Percentiles rank a stretch among this genome's conserved stretches.
phyloP scores from a whole-genome alignment of 2,797 vertebrate genomes.

The Halcyon smyrnensis region DNA sequence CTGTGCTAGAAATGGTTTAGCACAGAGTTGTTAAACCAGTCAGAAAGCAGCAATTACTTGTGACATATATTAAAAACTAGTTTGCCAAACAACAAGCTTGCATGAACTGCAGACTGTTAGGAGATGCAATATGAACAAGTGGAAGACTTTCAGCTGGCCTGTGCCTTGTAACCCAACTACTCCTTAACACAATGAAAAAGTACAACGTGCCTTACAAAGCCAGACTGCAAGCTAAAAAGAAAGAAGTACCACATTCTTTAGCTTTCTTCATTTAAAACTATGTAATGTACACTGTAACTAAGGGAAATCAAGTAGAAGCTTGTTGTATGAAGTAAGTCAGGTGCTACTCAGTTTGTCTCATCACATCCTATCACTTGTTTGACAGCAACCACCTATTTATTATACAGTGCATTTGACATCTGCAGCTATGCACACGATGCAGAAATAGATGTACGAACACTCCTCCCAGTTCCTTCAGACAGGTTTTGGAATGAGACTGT shows the following conservation, averaged over 20 bases:
- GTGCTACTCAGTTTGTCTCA: not conserved
- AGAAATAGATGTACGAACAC: not conserved
- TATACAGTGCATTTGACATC: not conserved
- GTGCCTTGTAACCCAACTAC: not conserved
- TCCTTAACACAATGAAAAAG: not conserved
- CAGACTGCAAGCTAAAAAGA: not conserved
- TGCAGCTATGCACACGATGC: not conserved
- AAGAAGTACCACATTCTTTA: not conserved
- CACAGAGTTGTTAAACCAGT: not conserved
- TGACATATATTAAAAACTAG: not conserved
- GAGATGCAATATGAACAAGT: not conserved
- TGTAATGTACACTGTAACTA: not conserved
- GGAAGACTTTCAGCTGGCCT: not conserved
- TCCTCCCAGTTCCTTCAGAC: not conserved
- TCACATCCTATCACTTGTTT: not conserved
- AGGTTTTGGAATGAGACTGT: not conserved
- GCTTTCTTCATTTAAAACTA: not conserved
- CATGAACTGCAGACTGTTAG: not conserved
- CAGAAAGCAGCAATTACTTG: not conserved
- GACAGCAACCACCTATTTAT: not conserved
- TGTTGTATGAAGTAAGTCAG: not conserved
- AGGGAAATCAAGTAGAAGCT: not conserved
- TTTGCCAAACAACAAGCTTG: not conserved
- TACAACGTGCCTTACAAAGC: not conserved
- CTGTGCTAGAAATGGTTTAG: not conserved